A percentile compares a stretch with the other conserved stretches of the same genome.
These are phyloP conservation scores for Rhopalosiphum padi DNA, from an alignment of 1,140 invertebrate species.

Conservation along the genomic window DNA sequence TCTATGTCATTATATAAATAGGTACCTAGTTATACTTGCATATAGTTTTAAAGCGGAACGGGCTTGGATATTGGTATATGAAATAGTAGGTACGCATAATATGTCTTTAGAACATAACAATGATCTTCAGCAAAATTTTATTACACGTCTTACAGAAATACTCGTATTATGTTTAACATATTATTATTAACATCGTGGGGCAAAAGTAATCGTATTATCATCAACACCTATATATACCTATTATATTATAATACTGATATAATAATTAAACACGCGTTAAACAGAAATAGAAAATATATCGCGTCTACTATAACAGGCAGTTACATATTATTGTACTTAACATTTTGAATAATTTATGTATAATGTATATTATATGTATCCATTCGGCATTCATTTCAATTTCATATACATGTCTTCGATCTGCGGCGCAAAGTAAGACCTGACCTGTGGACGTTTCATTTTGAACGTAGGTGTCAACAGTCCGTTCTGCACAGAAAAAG, in stretches of 20 bases:
- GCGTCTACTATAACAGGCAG: neutral
- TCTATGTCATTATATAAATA: too few relatives aligned
- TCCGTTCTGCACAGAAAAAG: slow-evolving; percentile 96
- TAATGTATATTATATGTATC: neutral
- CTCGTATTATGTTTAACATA: neutral
- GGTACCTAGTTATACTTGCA: neutral
- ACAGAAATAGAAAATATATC: neutral
- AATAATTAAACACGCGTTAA: neutral
- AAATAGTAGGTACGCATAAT: neutral
- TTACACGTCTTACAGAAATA: neutral
- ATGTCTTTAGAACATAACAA: neutral
- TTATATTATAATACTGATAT: neutral
- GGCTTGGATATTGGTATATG: neutral
- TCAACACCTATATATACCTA: neutral
- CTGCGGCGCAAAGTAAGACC: slow-evolving; percentile 88
- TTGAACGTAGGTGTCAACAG: slow-evolving; percentile 97
- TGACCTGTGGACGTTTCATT: slow-evolving; percentile 88
- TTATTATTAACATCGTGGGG: neutral
- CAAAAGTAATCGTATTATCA: neutral
- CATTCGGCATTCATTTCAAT: slow-evolving; percentile 60
- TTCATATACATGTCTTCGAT: slow-evolving; percentile 88
- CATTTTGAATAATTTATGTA: neutral
- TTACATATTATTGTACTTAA: neutral
- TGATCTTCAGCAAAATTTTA: neutral
- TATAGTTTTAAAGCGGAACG: neutral